Base-by-base conservation (phyloP, 2,888 invertebrate species). In the Bursaphelenchus okinawaensis region DNA sequence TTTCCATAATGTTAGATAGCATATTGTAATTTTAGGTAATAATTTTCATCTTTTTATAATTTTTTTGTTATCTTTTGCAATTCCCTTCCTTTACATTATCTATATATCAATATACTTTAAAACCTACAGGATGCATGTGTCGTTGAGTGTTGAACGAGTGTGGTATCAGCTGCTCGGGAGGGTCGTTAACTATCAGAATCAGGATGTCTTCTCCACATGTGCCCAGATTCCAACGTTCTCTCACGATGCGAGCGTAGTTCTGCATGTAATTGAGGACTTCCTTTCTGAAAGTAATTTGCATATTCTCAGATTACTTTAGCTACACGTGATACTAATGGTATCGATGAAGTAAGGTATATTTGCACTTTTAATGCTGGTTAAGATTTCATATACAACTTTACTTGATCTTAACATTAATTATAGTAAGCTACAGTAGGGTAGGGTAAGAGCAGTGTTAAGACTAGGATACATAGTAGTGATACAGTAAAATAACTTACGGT, bases 171-270 rank as follows among this genome's bases (percentile, higher is more conserved):
- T 29, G 50, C 16, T 55, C 51, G 0, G 75, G 73, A 12, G 63
- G 66, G 12, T 26, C 22, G 31, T 70, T 60, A 8, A 75, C 69
- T 20, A 74, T 59, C 55, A 75, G 55, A 12, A 75, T 52, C 8
- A 75, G 65, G 56, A 75, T 63, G 28, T 73, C 75, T 56, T 75
- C 75, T 8, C 70, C 75, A 59, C 75, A 75, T 19, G 62, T 57
- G 9, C 74, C 74, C 22, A 57, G 29, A 12, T 67, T 40, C 16
- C 28, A 22, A 22, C 71, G 65, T 62, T 75, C 66, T 19, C 76
- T 65, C 29, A 75, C 50, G 20, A 75, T 52, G 16, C 73, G 65
- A 9, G 72, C 75, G 50, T 66, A 75, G 31, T 75, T 67, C 23
- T 75, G 61, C 12, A 68, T 71, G 55, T 71, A 76, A 19, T 55